Conservation (phyloP, 1,140 invertebrate species). For the Orussus abietinus region DNA sequence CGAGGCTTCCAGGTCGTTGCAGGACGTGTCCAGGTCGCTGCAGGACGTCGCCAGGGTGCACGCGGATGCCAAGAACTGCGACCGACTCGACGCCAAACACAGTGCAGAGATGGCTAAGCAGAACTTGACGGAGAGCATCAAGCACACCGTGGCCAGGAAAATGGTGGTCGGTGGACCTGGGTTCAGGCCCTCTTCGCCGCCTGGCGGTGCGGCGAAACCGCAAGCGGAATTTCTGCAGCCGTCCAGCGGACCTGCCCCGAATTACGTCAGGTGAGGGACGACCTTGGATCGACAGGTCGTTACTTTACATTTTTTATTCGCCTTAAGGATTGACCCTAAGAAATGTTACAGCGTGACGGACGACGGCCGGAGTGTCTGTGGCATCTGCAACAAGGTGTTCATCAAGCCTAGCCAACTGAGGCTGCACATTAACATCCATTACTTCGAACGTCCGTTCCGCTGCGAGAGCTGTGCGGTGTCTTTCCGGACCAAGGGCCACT, state of each 20-base stretch:
- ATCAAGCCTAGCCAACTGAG: slow-evolving; percentile 83
- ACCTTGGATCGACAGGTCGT: background rate
- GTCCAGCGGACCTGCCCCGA: slow-evolving; percentile 39
- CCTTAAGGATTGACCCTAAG: slow-evolving; percentile 21
- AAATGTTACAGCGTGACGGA: slow-evolving; percentile 56
- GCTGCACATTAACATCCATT: slow-evolving; percentile 94
- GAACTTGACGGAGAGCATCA: slow-evolving; percentile 28
- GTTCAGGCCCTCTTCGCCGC: slow-evolving; percentile 32
- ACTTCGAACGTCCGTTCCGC: slow-evolving; percentile 86
- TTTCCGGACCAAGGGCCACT: slow-evolving; percentile 86
- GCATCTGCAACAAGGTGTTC: slow-evolving; percentile 88
- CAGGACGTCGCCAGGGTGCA: slow-evolving; percentile 18
- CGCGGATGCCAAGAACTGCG: slow-evolving; percentile 21
- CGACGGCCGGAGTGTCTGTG: slow-evolving; percentile 79
- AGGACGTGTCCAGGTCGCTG: slow-evolving; percentile 17
- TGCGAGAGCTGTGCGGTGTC: slow-evolving; percentile 89
- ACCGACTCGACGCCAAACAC: slow-evolving; percentile 24
- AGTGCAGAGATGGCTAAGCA: slow-evolving; percentile 22
- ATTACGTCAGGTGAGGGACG: slow-evolving; percentile 49
- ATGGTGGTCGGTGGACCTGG: slow-evolving; percentile 45
- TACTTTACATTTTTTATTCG: background rate
- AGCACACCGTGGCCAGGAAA: slow-evolving; percentile 39
- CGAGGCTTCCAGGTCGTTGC: slow-evolving; percentile 20
- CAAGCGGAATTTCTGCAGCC: slow-evolving; percentile 55
- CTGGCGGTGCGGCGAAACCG: slow-evolving; percentile 33